Evolutionary conservation across 2,113 vertebrate genomes (phyloP), one percentile per base, ranked within the genome.

Genomic region (Smithornis capensis): DNA sequence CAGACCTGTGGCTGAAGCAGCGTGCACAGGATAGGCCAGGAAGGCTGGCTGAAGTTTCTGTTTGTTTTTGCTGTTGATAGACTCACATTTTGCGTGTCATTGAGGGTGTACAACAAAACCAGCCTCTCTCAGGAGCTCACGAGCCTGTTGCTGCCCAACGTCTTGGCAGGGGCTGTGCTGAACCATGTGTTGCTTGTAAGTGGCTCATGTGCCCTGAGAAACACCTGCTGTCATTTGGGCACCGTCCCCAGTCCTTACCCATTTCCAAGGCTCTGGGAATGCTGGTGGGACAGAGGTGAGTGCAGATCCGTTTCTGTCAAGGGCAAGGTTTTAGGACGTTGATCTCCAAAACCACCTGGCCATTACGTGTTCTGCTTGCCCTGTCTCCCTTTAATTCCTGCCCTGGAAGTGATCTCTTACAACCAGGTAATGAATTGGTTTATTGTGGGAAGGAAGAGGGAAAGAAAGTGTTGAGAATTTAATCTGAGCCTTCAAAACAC

Each of bases 291-390:
- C 33, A 56, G 44, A 31, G 56, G 45, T 0, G 0, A n/a, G 53
- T 5, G 0, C 49, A 13, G 67, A 29, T 60, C 76, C 2, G 0
- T 35, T 65, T 37, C 69, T 52, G 29, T 38, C 14, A 0, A 38
- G 70, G 55, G 22, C 19, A 6, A 7, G 55, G 16, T 65, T 57
- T 79, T 38, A 16, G 45, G 37, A 45, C 55, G 73, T 55, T 19
- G 40, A 62, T n/a, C 35, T 50, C 68, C 60, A 42, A 64, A 76
- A n/a, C 33, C 25, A 19, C 19, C 33, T 7, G 10, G 68, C 59
- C 9, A 0, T 44, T 31, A n/a, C 2, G 47, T 38, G 52, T 52
- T 91, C 45, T 49, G 55, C 68, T 47, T 45, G 56, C 49, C 28
- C 56, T 7, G 9, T 11, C 17, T 42, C n/a, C 37, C 35, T 52